phyloP scores from a whole-genome alignment of 2,113 vertebrate genomes.

The Poeciliopsis turrubarensis region DNA sequence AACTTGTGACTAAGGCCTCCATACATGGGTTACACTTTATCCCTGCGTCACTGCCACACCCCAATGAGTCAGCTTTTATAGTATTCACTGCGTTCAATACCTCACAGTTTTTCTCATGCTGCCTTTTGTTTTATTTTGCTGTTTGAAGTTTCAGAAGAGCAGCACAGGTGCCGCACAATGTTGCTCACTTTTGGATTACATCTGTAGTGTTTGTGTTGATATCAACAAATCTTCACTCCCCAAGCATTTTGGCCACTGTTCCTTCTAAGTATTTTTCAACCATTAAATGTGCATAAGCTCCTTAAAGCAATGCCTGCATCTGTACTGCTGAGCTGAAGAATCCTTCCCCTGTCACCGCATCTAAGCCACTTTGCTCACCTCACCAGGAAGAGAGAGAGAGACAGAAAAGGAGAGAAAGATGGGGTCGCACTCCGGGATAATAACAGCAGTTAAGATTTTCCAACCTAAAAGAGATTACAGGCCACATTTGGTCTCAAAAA shows the following conservation, averaged over 20 bases:
- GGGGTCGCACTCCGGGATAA: conserved; percentile 34
- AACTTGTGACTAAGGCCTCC: too few relatives aligned
- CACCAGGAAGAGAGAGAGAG: conserved; percentile 29
- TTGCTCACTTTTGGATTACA: conserved; percentile 34
- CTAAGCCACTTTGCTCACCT: conserved; percentile 69
- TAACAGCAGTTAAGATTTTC: conserved; percentile 53
- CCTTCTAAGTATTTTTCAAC: conserved; percentile 45
- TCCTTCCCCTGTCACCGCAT: conserved; percentile 53
- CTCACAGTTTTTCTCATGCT: background rate
- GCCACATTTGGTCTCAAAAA: conserved; percentile 28
- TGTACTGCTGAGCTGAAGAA: conserved; percentile 39
- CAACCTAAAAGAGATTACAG: conserved; percentile 45
- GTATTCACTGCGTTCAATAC: background rate
- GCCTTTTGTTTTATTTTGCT: background rate
- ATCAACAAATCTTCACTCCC: conserved; percentile 48
- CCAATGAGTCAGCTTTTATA: conserved; percentile 3
- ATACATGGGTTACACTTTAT: too few relatives aligned
- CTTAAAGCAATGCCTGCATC: conserved; percentile 62
- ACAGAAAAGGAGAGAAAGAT: conserved; percentile 15
- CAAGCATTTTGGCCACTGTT: conserved; percentile 31
- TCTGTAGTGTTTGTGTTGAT: conserved; percentile 49
- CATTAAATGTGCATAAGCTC: conserved; percentile 67
- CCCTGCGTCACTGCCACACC: too few relatives aligned
- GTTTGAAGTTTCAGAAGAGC: background rate
- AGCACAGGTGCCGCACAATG: background rate